phyloP scores from a whole-genome alignment of 2,888 invertebrate species.

The Norana najaformis region DNA sequence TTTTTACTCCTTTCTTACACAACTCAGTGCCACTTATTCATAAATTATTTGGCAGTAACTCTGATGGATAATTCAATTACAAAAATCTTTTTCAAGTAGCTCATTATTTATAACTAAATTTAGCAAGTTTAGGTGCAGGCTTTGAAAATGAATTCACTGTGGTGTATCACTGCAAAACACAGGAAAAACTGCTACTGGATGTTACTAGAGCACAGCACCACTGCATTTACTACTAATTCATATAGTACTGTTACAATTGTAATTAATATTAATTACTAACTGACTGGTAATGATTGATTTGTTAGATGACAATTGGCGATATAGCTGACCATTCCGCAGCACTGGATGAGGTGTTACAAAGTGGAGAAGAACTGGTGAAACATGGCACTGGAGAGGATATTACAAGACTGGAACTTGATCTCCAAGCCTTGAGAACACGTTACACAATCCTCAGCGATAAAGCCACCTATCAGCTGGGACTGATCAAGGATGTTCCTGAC shows the following conservation, averaged over 20 bases:
- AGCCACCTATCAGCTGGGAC: constrained; percentile 72
- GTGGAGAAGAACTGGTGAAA: constrained; percentile 24
- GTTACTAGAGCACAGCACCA: background rate
- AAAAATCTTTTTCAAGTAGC: background rate
- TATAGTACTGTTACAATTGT: background rate
- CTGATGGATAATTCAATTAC: background rate
- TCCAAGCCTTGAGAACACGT: constrained; percentile 28
- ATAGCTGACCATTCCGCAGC: background rate
- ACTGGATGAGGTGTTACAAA: background rate
- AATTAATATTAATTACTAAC: constrained; percentile 2
- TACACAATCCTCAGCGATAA: constrained; percentile 64
- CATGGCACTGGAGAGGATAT: constrained; percentile 18
- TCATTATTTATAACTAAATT: background rate
- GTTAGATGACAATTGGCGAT: constrained; percentile 22
- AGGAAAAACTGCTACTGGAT: background rate
- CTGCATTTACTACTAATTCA: background rate
- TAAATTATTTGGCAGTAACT: background rate
- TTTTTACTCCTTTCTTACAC: background rate
- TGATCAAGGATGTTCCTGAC: constrained; percentile 76
- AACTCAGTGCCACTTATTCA: background rate
- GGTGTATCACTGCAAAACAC: background rate
- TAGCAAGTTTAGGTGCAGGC: background rate
- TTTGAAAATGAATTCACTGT: background rate
- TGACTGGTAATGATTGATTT: background rate
- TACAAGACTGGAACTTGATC: constrained; percentile 16